Conservation (phyloP, 2,888 invertebrate genomes). For the Aethes cnicana region DNA sequence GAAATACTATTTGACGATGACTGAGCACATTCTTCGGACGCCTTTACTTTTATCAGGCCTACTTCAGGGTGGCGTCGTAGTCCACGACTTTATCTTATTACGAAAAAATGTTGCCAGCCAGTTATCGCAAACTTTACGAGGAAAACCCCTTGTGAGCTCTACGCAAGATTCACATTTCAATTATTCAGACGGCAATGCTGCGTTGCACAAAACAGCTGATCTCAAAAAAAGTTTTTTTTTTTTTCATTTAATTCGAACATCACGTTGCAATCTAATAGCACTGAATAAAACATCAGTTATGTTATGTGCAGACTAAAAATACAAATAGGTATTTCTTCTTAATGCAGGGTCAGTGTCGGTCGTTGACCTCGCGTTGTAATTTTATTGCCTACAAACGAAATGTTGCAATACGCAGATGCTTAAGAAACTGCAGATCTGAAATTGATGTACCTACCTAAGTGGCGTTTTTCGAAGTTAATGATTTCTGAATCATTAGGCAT, state of each 20-base stretch:
- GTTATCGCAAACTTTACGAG: no score
- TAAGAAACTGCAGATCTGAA: conserved; percentile 21
- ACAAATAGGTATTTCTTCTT: conserved; percentile 1
- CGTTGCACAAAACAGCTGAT: no score
- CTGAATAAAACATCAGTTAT: neutral
- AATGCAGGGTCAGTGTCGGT: conserved; percentile 12
- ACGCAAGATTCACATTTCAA: no score
- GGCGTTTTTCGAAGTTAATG: no score
- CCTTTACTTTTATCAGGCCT: conserved; percentile 56
- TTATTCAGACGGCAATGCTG: no score
- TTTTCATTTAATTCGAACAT: no score
- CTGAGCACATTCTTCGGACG: conserved; percentile 59
- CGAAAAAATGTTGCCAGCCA: no score
- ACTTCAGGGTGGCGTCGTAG: neutral
- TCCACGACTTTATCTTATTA: neutral
- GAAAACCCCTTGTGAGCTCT: no score
- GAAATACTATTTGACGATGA: conserved; percentile 31
- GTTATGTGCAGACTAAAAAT: conserved; percentile 4
- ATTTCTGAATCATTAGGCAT: no score
- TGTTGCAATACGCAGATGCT: conserved; percentile 8
- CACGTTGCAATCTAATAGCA: no score
- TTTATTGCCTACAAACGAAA: conserved; percentile 17
- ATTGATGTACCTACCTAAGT: conserved; percentile 3
- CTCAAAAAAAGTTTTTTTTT: no score
- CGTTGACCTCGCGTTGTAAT: conserved; percentile 23